These are phyloP conservation scores for Eupithecia exiguata DNA, from an alignment of 2,888 invertebrate genomes.

Conservation along the genomic window DNA sequence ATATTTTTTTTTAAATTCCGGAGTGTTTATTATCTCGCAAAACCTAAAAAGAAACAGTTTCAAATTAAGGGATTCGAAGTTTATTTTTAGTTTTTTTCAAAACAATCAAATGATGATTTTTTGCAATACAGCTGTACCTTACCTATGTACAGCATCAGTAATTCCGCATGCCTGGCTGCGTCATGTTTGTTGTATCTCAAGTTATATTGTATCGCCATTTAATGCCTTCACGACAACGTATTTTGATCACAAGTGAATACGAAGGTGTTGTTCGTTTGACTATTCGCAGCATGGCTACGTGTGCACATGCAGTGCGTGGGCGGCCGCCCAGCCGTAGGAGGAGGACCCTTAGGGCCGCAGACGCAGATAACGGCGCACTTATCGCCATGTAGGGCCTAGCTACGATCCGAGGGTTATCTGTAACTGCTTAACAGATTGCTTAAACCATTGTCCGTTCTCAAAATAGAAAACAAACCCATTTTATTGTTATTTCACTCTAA, in stretches of 20 bases:
- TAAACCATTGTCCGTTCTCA: constrained; percentile 28
- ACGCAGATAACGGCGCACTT: constrained; percentile 26
- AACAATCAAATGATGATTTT: too few relatives aligned
- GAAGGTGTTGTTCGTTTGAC: constrained; percentile 8
- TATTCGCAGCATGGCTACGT: constrained; percentile 17
- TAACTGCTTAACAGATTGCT: constrained; percentile 30
- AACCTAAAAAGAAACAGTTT: too few relatives aligned
- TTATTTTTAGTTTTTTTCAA: too few relatives aligned
- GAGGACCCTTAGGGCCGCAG: constrained; percentile 27
- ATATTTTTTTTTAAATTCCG: too few relatives aligned
- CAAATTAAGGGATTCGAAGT: too few relatives aligned
- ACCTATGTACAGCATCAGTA: too few relatives aligned
- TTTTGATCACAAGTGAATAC: background rate
- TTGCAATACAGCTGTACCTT: too few relatives aligned
- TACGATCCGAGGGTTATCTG: constrained; percentile 40
- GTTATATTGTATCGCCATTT: background rate
- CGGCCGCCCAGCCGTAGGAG: constrained; percentile 19
- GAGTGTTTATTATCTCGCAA: too few relatives aligned
- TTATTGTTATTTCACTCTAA: constrained; percentile 2
- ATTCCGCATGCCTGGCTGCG: too few relatives aligned
- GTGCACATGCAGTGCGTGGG: constrained; percentile 18
- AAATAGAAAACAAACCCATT: constrained; percentile 24
- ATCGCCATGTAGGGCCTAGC: constrained; percentile 28
- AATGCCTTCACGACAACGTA: background rate
- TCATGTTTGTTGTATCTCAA: too few relatives aligned